These are phyloP conservation scores for Meles meles DNA, from an alignment of 2,113 vertebrate species.

Conservation along the genomic window DNA sequence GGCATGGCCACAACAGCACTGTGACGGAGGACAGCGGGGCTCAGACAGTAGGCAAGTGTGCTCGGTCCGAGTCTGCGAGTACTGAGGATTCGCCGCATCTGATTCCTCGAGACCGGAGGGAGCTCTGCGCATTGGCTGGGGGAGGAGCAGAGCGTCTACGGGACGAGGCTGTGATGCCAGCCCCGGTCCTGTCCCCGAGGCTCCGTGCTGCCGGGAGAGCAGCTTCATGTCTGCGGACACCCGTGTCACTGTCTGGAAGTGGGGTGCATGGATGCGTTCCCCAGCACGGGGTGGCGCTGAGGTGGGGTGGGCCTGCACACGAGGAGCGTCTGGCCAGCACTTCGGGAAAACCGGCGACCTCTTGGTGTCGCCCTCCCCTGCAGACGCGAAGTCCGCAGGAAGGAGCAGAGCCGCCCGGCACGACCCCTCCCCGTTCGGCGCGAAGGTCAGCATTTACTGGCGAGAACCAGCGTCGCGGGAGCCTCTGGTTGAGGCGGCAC, in stretches of 20 bases:
- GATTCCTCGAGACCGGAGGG: not conserved
- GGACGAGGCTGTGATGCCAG: not conserved
- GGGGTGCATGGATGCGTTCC: not conserved
- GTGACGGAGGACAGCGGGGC: not conserved
- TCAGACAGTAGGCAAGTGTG: not conserved
- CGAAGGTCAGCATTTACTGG: not conserved
- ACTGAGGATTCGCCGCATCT: too few species aligned
- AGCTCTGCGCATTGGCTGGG: too few species aligned
- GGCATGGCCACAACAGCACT: too few species aligned
- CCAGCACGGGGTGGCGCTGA: not conserved
- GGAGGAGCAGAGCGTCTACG: not conserved
- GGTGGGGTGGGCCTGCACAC: too few species aligned
- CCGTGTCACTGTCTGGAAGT: not conserved
- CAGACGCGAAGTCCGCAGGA: too few species aligned
- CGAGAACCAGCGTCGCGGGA: not conserved
- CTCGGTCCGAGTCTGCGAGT: too few species aligned
- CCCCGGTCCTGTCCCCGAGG: not conserved
- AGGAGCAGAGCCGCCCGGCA: not conserved
- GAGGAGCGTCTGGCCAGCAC: not conserved
- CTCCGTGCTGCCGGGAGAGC: not conserved
- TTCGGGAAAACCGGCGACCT: not conserved
- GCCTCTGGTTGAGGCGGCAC: not conserved
- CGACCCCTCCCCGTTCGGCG: rapidly evolving
- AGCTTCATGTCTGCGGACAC: not conserved
- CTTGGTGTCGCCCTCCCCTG: not conserved